Conservation (phyloP, 2,888 invertebrate species). For the Drosophila ezoana region DNA sequence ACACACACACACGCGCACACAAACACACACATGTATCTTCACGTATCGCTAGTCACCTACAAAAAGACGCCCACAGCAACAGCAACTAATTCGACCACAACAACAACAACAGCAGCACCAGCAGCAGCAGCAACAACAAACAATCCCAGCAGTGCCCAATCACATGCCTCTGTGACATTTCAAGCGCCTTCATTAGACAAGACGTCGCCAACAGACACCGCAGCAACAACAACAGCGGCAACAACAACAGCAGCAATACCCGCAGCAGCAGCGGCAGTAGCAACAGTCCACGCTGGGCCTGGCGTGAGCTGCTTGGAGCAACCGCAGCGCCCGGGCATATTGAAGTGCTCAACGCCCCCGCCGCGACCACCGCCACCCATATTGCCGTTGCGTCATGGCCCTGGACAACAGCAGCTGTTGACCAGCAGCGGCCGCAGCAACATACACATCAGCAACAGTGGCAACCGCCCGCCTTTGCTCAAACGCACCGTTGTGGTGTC, state of each 20-base stretch:
- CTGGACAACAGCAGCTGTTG: slow-evolving; percentile 48
- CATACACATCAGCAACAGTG: slow-evolving; percentile 33
- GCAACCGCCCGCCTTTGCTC: slow-evolving; percentile 57
- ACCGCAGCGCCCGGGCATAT: slow-evolving; percentile 58
- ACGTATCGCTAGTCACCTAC: slow-evolving; percentile 90
- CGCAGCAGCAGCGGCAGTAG: slow-evolving; percentile 22
- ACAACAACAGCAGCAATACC: slow-evolving; percentile 22
- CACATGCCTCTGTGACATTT: slow-evolving; percentile 80
- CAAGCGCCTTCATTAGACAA: slow-evolving; percentile 76
- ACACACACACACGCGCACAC: slow-evolving; percentile 17
- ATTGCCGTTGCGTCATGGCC: slow-evolving; percentile 58
- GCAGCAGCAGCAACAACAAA: slow-evolving; percentile 38
- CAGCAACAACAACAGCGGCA: slow-evolving; percentile 30
- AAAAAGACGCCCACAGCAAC: slow-evolving; percentile 88
- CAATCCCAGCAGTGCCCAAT: slow-evolving; percentile 68
- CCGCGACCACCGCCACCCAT: slow-evolving; percentile 76
- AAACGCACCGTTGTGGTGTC: slow-evolving; percentile 65
- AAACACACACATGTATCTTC: slow-evolving; percentile 66
- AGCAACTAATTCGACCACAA: slow-evolving; percentile 51
- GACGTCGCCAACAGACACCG: slow-evolving; percentile 34
- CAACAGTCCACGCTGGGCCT: slow-evolving; percentile 56
- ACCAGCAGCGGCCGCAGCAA: slow-evolving; percentile 33
- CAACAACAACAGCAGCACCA: slow-evolving; percentile 43
- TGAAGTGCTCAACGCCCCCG: slow-evolving; percentile 75
- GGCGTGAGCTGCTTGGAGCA: slow-evolving; percentile 50